Percentiles rank a stretch among this genome's conserved stretches.
phyloP scores from a whole-genome alignment of 2,797 vertebrate genomes.

The Dromococcyx pavoninus region DNA sequence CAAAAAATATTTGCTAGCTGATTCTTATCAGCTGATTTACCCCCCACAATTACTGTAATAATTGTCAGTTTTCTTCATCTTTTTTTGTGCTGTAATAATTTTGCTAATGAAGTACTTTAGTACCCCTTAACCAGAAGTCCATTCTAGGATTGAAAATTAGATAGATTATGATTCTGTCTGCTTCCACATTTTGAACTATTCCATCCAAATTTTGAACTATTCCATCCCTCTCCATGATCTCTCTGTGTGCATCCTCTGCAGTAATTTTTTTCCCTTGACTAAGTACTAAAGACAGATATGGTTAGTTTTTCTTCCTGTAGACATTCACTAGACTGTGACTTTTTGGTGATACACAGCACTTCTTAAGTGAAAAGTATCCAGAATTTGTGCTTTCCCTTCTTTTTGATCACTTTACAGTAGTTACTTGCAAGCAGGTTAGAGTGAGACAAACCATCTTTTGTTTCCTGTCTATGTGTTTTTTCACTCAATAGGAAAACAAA shows the following conservation, averaged over 20 bases:
- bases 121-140: neutral
- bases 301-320: neutral
- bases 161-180: neutral
- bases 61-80: neutral
- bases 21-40: neutral
- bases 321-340: neutral
- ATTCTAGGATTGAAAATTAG: neutral
- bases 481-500: neutral
- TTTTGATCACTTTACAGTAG: neutral
- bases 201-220: neutral
- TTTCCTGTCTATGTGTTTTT: neutral
- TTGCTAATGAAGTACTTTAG: neutral
- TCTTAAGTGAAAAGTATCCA: neutral
- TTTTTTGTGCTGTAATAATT: fast-evolving
- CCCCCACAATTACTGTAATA: neutral
- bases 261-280: neutral
- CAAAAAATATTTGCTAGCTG: neutral
- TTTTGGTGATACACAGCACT: neutral
- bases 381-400: neutral
- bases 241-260: neutral
- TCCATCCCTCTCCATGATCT: neutral
- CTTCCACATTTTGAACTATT: neutral
- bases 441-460: neutral
- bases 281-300: neutral
- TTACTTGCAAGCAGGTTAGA: fast-evolving